Base-by-base conservation (phyloP, 2,797 vertebrate genomes). In the Botia almorhae region DNA sequence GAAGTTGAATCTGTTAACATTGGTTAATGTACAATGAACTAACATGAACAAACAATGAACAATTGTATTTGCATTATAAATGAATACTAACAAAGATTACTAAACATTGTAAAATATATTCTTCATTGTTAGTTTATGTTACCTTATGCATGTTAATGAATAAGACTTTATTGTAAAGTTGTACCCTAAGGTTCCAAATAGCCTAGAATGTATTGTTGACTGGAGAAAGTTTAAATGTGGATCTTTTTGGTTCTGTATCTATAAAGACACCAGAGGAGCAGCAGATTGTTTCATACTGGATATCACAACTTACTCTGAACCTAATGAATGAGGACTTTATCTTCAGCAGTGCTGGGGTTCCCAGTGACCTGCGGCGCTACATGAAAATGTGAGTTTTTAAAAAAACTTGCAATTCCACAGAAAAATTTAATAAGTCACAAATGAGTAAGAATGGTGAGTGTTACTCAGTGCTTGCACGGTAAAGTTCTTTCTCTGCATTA, bases 301-400 rank as follows among this genome's bases (percentile, higher is more conserved):
- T 95, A 77, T 95, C 97, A 2, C 93, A 90, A 21, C 89, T 98
- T 85, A 95, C 95, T 4, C 85, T 99, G 78, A 96, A 95, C 3
- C 86, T 98, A 87, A 97, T 99, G 97, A 96, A 95, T 17, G 97
- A 99, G 77, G 93, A 96, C 80, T 98, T 99, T 82, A 92, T 94
- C 81, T 98, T 99, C 80, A 96, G 94, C 64, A 95, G 94, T 1
- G 93, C 95, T 29, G 96, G 95, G 5, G 93, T 98, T 67, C 96
- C 97, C 3, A 96, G 96, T 7, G 97, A 99, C 11, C 94, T 99
- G 85, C 95, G 96, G 1, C 95, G 96, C 77, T 97, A 97, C 89
- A 96, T 99, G 93, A 97, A 95, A 91, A 93, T 98, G 98, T 98
- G 88, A 92, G 96, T 92, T 78, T 26, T 77, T 14, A 5, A 64